Percentiles rank a stretch among this genome's conserved stretches.
These are phyloP conservation scores for Leucoptera coffeella DNA, from an alignment of 2,888 invertebrate species.

Conservation along the genomic window DNA sequence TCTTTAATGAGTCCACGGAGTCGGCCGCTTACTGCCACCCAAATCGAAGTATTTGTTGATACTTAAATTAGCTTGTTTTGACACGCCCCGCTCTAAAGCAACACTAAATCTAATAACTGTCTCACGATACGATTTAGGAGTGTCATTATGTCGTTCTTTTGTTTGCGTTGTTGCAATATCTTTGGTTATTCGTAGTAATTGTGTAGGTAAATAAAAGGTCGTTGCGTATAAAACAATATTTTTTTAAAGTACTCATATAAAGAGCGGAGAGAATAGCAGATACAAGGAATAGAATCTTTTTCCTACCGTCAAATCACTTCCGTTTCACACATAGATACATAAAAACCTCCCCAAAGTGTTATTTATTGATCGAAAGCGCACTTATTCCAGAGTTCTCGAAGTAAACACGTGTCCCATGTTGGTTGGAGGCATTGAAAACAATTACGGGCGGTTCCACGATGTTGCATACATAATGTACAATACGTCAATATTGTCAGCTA, in stretches of 20 bases:
- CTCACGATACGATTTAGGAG: too few relatives aligned
- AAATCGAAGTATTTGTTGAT: slow-evolving; percentile 52
- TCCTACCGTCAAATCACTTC: too few relatives aligned
- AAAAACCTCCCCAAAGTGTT: too few relatives aligned
- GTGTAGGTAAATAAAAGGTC: too few relatives aligned
- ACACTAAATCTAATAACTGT: slow-evolving; percentile 51
- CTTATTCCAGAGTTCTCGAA: slow-evolving; percentile 7
- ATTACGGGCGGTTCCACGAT: slow-evolving; percentile 17
- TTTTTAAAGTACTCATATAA: too few relatives aligned
- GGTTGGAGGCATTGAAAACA: slow-evolving; percentile 15
- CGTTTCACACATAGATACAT: too few relatives aligned
- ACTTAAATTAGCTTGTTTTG: slow-evolving; percentile 54
- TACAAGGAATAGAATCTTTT: too few relatives aligned
- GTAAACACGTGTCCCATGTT: slow-evolving; percentile 9
- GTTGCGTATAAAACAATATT: too few relatives aligned
- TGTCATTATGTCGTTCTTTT: slow-evolving; percentile 9
- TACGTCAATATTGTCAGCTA: slow-evolving; percentile 37
- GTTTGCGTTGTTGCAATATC: not conserved
- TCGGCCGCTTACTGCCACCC: slow-evolving; percentile 32
- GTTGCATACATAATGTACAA: slow-evolving; percentile 27
- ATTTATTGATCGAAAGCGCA: too few relatives aligned
- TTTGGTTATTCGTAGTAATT: too few relatives aligned
- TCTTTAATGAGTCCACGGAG: slow-evolving; percentile 51
- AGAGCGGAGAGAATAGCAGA: too few relatives aligned
- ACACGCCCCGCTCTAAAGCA: slow-evolving; percentile 50